Conservation (phyloP, 2,797 vertebrate species). For the Helostoma temminkii region DNA sequence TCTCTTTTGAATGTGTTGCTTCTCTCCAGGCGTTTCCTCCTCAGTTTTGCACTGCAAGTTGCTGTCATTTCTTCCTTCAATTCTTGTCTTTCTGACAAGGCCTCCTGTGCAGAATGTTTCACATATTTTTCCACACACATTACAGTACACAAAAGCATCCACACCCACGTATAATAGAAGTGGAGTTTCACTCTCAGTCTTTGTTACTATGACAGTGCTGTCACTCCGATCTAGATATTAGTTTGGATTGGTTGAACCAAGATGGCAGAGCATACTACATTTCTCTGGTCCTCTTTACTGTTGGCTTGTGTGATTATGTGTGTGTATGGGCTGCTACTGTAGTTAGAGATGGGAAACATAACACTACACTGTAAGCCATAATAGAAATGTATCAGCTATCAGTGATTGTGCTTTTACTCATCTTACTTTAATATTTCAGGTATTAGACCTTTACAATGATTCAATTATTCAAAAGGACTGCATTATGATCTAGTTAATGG, state of each 20-base stretch:
- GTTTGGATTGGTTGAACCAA: slow-evolving; percentile 28
- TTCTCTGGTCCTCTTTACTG: slow-evolving; percentile 28
- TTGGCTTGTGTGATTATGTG: slow-evolving; percentile 7
- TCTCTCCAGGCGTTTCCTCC: slow-evolving; percentile 37
- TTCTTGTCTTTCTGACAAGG: slow-evolving; percentile 41
- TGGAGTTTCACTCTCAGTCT: slow-evolving; percentile 23
- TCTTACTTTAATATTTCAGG: neutral
- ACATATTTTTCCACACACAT: slow-evolving; percentile 10
- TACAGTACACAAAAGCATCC: slow-evolving; percentile 11
- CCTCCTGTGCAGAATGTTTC: slow-evolving; percentile 33
- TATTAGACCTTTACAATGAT: neutral
- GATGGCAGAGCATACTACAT: slow-evolving; percentile 33
- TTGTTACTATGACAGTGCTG: slow-evolving; percentile 46
- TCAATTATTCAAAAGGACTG: slow-evolving; percentile 2
- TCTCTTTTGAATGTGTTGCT: slow-evolving; percentile 24
- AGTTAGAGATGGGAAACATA: no score
- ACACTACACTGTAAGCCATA: neutral
- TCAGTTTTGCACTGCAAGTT: slow-evolving; percentile 34
- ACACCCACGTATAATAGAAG: neutral
- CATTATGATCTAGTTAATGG: no score
- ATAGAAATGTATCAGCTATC: neutral
- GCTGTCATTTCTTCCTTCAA: slow-evolving; percentile 28
- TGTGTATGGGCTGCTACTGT: neutral
- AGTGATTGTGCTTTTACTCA: neutral
- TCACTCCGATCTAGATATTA: slow-evolving; percentile 37